phyloP scores from a whole-genome alignment of 2,888 invertebrate genomes.

The Oligia strigilis region DNA sequence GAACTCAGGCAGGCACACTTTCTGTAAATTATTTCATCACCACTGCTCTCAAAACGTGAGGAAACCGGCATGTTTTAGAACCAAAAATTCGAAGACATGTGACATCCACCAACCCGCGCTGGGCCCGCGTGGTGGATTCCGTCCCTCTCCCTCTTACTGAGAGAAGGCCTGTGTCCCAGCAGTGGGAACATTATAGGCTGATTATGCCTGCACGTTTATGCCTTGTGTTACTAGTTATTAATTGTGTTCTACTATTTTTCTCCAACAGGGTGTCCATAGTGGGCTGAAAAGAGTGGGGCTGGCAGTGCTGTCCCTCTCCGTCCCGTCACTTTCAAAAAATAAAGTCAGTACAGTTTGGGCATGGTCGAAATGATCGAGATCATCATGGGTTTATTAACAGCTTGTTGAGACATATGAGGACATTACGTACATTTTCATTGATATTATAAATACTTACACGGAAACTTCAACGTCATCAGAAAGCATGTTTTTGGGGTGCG shows the following conservation, averaged over 20 bases:
- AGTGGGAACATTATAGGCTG: too few relatives aligned
- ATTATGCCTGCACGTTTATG: background rate
- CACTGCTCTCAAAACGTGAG: too few relatives aligned
- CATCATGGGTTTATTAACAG: slow-evolving; percentile 36
- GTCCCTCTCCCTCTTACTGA: too few relatives aligned
- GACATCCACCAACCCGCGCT: too few relatives aligned
- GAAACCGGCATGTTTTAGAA: too few relatives aligned
- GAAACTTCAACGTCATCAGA: background rate
- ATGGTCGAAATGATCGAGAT: slow-evolving; percentile 26
- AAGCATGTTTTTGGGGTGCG: slow-evolving; percentile 31
- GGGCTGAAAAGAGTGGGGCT: slow-evolving; percentile 84
- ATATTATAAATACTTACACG: background rate
- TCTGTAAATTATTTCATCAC: background rate
- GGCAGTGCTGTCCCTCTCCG: slow-evolving; percentile 85
- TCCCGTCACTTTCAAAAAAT: slow-evolving; percentile 80
- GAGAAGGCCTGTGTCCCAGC: too few relatives aligned
- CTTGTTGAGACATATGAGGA: slow-evolving; percentile 18
- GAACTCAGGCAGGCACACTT: too few relatives aligned
- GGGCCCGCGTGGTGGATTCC: background rate
- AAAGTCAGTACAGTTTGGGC: slow-evolving; percentile 82
- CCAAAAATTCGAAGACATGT: too few relatives aligned
- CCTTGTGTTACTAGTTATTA: slow-evolving; percentile 6
- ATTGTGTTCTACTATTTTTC: slow-evolving; percentile 44
- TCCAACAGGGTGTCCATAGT: slow-evolving; percentile 79
- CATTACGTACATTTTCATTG: slow-evolving; percentile 12